Conservation (phyloP, 2,797 vertebrate species). For the Hyperoplus lanceolatus region DNA sequence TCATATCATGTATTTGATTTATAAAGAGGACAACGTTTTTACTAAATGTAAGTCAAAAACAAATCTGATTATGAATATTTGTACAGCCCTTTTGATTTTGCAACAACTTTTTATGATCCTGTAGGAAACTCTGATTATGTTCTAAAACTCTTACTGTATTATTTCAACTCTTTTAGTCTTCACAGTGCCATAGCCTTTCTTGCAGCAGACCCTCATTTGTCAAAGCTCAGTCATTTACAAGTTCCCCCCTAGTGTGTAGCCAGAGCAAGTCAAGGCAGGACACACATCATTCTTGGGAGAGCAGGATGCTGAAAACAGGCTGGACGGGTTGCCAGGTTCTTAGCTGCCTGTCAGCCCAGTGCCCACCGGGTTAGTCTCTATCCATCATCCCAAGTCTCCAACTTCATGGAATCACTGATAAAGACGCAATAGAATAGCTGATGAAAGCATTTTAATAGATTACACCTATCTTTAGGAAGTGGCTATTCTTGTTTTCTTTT, state of each 20-base stretch:
- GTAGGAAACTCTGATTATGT: background rate
- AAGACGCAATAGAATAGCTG: conserved; percentile 1
- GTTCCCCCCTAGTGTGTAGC: conserved; percentile 35
- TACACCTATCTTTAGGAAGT: background rate
- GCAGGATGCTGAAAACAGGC: conserved; percentile 55
- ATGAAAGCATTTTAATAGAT: background rate
- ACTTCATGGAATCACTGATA: conserved; percentile 18
- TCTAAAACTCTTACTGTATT: background rate
- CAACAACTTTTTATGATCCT: background rate
- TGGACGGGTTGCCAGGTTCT: conserved; percentile 62
- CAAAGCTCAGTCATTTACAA: conserved; percentile 54
- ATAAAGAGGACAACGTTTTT: conserved; percentile 6
- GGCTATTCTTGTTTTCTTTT: background rate
- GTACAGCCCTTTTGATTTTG: background rate
- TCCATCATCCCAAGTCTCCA: conserved; percentile 28
- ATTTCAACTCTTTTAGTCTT: background rate
- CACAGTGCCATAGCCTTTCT: conserved; percentile 21
- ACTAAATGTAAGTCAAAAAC: background rate
- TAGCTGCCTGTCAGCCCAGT: conserved; percentile 52
- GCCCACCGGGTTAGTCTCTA: conserved; percentile 49
- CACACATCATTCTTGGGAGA: conserved; percentile 55
- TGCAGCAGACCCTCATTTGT: conserved; percentile 49
- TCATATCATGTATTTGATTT: conserved; percentile 28
- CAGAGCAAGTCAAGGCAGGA: conserved; percentile 38
- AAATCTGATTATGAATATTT: too few species aligned